These are phyloP conservation scores for Cervus canadensis DNA, from an alignment of 2,113 vertebrate genomes.

Conservation along the genomic window DNA sequence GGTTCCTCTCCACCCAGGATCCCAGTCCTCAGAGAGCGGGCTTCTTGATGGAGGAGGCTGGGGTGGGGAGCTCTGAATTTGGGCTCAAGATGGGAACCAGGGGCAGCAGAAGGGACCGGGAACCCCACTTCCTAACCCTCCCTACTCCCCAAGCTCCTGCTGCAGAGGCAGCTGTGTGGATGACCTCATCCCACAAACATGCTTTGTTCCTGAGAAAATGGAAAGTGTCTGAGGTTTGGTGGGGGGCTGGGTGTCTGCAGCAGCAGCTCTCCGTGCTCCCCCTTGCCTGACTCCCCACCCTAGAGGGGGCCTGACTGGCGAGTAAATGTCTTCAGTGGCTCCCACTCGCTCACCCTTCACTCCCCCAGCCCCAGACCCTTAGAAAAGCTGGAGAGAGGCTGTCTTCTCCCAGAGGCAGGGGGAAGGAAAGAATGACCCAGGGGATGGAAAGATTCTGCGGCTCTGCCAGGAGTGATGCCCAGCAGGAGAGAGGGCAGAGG, in stretches of 20 bases:
- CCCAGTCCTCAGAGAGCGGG: background rate
- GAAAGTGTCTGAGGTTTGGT: constrained; percentile 86
- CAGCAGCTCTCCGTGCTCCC: constrained; percentile 67
- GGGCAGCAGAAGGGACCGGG: constrained; percentile 24
- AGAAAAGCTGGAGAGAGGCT: background rate
- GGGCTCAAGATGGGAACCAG: background rate
- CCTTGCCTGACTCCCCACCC: constrained; percentile 7
- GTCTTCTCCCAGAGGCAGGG: background rate
- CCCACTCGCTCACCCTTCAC: background rate
- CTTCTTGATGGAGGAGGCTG: background rate
- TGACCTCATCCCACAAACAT: constrained; percentile 87
- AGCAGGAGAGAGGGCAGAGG: background rate
- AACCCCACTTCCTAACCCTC: constrained; percentile 62
- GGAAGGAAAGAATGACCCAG: background rate
- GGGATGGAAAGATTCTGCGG: background rate
- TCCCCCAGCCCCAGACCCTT: background rate
- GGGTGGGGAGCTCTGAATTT: background rate
- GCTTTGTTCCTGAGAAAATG: constrained; percentile 87
- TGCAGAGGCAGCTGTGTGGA: constrained; percentile 79
- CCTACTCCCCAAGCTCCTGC: constrained; percentile 54
- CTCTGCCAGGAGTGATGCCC: background rate
- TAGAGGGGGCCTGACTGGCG: background rate
- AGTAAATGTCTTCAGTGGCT: constrained; percentile 14
- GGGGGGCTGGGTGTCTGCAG: constrained; percentile 81
- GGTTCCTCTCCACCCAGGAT: background rate